These are phyloP conservation scores for Sogatella furcifera DNA, from an alignment of 1,140 invertebrate genomes.

Conservation along the genomic window DNA sequence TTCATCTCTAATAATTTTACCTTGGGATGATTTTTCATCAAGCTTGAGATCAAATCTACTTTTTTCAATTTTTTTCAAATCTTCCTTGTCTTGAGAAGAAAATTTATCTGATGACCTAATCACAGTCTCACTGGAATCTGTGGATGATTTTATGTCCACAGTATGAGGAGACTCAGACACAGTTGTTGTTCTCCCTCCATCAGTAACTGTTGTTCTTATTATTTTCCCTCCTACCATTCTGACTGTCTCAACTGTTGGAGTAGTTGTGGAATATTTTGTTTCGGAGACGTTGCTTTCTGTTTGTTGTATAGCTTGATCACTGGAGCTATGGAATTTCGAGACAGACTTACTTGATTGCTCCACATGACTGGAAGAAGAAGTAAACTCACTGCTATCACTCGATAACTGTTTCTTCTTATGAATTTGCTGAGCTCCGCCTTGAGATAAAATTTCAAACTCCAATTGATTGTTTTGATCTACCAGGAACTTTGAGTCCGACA, in stretches of 20 bases:
- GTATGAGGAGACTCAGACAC: too few species aligned
- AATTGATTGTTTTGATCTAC: background rate
- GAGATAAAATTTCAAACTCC: background rate
- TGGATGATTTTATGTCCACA: too few species aligned
- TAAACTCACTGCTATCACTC: background rate
- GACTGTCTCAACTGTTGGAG: conserved; percentile 8
- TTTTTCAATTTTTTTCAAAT: too few species aligned
- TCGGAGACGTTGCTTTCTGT: too few species aligned
- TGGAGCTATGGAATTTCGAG: background rate
- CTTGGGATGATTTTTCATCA: too few species aligned
- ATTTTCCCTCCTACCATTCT: conserved; percentile 16
- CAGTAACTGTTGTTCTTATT: conserved; percentile 1
- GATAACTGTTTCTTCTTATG: background rate
- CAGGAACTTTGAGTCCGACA: background rate
- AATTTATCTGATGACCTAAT: too few species aligned
- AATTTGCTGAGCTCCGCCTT: background rate
- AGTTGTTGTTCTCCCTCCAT: background rate
- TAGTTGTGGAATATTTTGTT: background rate
- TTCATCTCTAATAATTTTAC: too few species aligned
- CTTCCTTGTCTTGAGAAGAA: too few species aligned
- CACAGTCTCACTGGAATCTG: too few species aligned
- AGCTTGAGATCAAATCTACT: too few species aligned
- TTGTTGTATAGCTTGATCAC: background rate
- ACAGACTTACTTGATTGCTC: background rate
- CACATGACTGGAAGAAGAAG: too few species aligned